Conservation (phyloP, 2,888 invertebrate species). For the Stegophylla sp. region DNA sequence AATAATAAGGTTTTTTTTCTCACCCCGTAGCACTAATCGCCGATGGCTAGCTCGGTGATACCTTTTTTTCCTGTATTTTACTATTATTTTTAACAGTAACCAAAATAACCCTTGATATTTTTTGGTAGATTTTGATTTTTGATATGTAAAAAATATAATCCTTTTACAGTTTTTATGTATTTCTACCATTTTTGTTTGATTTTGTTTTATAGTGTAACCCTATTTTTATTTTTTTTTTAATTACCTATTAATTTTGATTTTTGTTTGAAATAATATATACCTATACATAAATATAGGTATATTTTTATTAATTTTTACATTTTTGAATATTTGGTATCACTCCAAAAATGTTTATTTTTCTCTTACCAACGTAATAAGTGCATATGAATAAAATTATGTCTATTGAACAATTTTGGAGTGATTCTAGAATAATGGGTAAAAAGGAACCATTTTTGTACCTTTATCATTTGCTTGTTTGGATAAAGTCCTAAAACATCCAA, state of each 20-base stretch:
- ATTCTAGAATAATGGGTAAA: slow-evolving; percentile 28
- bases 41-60: slow-evolving; percentile 55
- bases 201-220: slow-evolving; percentile 36
- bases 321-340: background rate
- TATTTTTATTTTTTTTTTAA: slow-evolving; percentile 32
- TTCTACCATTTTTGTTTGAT: slow-evolving; percentile 18
- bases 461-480: slow-evolving; percentile 43
- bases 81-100: slow-evolving; percentile 46
- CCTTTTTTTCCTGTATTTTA: slow-evolving; percentile 12
- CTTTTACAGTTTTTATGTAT: slow-evolving; percentile 28
- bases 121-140: slow-evolving; percentile 57
- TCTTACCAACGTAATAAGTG: background rate
- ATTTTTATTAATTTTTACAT: background rate
- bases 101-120: slow-evolving; percentile 34
- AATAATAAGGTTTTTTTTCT: slow-evolving; percentile 50
- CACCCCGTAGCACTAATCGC: slow-evolving; percentile 52
- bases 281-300: too few relatives aligned
- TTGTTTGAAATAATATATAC: slow-evolving; percentile 35
- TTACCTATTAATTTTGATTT: slow-evolving; percentile 34
- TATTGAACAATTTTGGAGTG: slow-evolving; percentile 11
- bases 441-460: slow-evolving; percentile 16
- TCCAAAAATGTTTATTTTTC: background rate
- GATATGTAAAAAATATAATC: slow-evolving; percentile 14
- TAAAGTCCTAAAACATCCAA: slow-evolving; percentile 5
- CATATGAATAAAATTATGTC: background rate